These are phyloP conservation scores for Hirtodrosophila cameraria DNA, from an alignment of 2,888 invertebrate species.

Conservation along the genomic window DNA sequence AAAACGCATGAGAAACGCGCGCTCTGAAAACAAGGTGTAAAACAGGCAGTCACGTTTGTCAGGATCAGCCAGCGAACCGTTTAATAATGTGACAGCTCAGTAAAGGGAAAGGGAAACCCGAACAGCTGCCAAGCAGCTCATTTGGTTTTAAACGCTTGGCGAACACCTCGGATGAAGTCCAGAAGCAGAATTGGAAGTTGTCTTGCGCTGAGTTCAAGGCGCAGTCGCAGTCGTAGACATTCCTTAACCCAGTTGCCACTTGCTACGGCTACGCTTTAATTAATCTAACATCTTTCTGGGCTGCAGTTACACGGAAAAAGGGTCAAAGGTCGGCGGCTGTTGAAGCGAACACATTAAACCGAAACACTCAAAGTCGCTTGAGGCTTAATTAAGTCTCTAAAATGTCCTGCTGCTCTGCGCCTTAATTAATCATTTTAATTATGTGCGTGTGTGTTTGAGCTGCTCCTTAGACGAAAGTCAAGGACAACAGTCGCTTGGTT, in stretches of 20 bases:
- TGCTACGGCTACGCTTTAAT: slow-evolving; percentile 69
- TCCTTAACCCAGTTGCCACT: slow-evolving; percentile 52
- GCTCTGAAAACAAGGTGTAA: slow-evolving; percentile 64
- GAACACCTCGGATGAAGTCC: slow-evolving; percentile 28
- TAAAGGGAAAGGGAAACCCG: slow-evolving; percentile 4
- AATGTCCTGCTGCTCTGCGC: slow-evolving; percentile 72
- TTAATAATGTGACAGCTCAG: slow-evolving; percentile 52
- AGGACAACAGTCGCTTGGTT: slow-evolving; percentile 44
- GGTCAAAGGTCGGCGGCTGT: slow-evolving; percentile 71
- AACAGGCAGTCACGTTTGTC: slow-evolving; percentile 64
- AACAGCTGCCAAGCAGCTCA: slow-evolving; percentile 46
- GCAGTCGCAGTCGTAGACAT: slow-evolving; percentile 5
- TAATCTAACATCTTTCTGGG: slow-evolving; percentile 58
- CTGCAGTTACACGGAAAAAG: slow-evolving; percentile 68
- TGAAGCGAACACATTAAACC: slow-evolving; percentile 72
- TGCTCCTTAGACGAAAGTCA: slow-evolving; percentile 28
- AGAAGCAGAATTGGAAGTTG: slow-evolving; percentile 17
- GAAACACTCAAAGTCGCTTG: slow-evolving; percentile 58
- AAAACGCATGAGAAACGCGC: slow-evolving; percentile 54
- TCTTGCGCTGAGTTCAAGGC: neutral
- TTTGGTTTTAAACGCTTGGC: slow-evolving; percentile 33
- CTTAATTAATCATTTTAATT: slow-evolving; percentile 79
- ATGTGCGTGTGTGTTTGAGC: slow-evolving; percentile 30
- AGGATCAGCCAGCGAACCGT: slow-evolving; percentile 61
- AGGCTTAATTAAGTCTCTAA: slow-evolving; percentile 76